A percentile compares a stretch with the other conserved stretches of the same genome.
phyloP scores from a whole-genome alignment of 2,113 vertebrate species.

The Zeus faber region DNA sequence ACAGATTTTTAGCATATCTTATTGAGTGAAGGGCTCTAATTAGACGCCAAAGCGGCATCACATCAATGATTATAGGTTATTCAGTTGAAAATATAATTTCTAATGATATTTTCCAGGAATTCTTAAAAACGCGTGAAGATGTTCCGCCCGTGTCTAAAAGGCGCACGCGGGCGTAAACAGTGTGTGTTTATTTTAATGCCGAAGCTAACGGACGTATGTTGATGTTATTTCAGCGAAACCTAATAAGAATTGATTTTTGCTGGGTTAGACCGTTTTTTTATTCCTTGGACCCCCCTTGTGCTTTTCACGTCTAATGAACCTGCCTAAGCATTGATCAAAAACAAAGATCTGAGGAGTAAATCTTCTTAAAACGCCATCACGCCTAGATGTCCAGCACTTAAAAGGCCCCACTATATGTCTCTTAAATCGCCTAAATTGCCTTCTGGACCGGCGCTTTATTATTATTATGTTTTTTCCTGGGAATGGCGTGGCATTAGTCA shows the following conservation, averaged over 20 bases:
- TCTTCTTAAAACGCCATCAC: constrained; percentile 60
- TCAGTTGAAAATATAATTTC: constrained; percentile 67
- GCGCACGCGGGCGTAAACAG: constrained; percentile 24
- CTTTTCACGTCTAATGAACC: constrained; percentile 70
- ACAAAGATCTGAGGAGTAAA: constrained; percentile 68
- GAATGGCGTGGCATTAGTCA: constrained; percentile 47
- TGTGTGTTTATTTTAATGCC: constrained; percentile 53
- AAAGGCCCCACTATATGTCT: constrained; percentile 61
- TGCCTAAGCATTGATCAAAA: constrained; percentile 66
- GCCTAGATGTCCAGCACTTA: constrained; percentile 53
- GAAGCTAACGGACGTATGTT: constrained; percentile 67
- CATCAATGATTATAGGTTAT: constrained; percentile 62
- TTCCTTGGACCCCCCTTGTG: constrained; percentile 42
- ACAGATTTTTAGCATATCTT: constrained; percentile 33
- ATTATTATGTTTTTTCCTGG: constrained; percentile 2
- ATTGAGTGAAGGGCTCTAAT: constrained; percentile 66
- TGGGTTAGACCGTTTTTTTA: constrained; percentile 54
- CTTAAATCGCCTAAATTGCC: constrained; percentile 63
- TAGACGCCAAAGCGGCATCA: constrained; percentile 41
- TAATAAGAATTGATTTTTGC: constrained; percentile 69
- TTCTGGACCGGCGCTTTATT: constrained; percentile 43
- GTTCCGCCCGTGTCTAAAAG: neutral
- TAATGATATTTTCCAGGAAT: constrained; percentile 59
- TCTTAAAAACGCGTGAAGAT: constrained; percentile 24
- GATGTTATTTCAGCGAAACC: constrained; percentile 61